Conservation (phyloP, 2,113 vertebrate species). For the Camelus dromedarius region DNA sequence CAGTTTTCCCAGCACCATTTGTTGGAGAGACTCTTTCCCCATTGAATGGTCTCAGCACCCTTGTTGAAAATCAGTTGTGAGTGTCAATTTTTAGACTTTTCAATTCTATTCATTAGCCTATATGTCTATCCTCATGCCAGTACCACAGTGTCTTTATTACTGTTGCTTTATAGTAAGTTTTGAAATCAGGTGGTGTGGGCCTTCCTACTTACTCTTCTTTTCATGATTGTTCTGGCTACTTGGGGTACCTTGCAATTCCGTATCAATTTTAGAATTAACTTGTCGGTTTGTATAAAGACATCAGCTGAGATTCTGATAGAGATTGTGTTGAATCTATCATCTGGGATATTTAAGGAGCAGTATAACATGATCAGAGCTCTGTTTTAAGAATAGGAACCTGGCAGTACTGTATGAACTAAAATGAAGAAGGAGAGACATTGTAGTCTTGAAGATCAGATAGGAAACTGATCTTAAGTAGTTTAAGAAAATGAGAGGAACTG, state of each 20-base stretch:
- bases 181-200: not conserved
- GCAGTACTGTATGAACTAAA: not conserved
- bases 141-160: not conserved
- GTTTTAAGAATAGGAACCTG: conserved; percentile 34
- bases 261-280: conserved; percentile 22
- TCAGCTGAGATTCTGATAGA: not conserved
- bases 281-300: not conserved
- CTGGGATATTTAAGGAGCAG: not conserved
- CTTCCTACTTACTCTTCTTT: conserved; percentile 30
- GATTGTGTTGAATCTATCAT: conserved; percentile 37
- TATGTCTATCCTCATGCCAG: not conserved
- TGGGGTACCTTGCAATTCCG: not conserved
- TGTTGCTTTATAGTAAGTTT: not conserved
- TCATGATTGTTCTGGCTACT: conserved; percentile 7
- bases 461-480: not conserved
- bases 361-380: not conserved
- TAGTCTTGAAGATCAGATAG: not conserved
- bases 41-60: not conserved
- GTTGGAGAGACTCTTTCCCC: conserved; percentile 17
- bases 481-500: not conserved
- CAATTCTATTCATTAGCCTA: not conserved
- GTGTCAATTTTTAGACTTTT: not conserved
- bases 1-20: not conserved
- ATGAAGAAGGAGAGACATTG: not conserved
- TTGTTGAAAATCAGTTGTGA: conserved; percentile 25